phyloP scores from a whole-genome alignment of 30 jellyfish, hydroid and myxozoan species.

The Hydra vulgaris region DNA sequence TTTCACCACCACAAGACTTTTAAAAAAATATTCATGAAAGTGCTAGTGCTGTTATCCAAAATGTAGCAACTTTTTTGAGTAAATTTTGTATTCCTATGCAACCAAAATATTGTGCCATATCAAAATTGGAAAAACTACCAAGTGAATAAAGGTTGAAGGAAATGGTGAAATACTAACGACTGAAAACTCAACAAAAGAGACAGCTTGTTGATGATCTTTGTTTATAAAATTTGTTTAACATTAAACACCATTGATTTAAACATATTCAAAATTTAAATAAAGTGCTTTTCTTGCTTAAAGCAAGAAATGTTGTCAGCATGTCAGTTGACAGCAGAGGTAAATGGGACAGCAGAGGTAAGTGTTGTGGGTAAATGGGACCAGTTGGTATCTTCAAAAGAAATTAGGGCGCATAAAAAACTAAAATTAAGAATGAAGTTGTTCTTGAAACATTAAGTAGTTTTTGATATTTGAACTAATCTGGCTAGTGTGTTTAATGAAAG shows the following conservation, averaged over 20 bases:
- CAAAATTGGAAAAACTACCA: not conserved
- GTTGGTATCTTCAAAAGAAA: not conserved
- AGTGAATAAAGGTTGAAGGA: not conserved
- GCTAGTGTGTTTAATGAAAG: too few relatives aligned
- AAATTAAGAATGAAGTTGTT: too few relatives aligned
- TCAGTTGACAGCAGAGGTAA: too few relatives aligned
- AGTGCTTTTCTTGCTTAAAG: not conserved
- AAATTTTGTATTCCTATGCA: not conserved
- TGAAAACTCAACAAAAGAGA: not conserved
- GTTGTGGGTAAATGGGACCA: not conserved
- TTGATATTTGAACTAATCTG: too few relatives aligned
- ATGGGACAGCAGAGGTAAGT: too few relatives aligned
- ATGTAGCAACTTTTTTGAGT: not conserved
- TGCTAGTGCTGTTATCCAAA: not conserved
- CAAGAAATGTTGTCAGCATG: not conserved
- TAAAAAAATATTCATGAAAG: not conserved
- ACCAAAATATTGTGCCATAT: not conserved
- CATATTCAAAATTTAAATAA: not conserved
- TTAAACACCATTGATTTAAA: not conserved
- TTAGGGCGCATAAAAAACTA: not conserved
- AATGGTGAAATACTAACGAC: not conserved
- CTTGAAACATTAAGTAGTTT: too few relatives aligned
- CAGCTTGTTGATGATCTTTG: not conserved
- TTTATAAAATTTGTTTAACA: not conserved
- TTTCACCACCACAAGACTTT: not conserved